Base-by-base conservation (phyloP, 2,888 invertebrate species). In the Unio pictorum region DNA sequence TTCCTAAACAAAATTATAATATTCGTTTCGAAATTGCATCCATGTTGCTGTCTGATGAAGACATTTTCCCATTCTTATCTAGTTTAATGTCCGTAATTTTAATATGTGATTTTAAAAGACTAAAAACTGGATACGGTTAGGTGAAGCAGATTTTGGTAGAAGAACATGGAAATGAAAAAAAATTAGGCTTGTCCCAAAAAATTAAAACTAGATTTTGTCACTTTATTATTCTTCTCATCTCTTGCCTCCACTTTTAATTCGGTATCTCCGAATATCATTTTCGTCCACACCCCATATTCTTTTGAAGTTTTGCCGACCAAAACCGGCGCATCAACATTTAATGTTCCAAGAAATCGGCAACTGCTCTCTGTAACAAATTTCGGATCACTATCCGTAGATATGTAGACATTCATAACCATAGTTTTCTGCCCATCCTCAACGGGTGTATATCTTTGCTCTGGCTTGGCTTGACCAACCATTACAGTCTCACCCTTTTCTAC, bases 401-500 rank as follows among this genome's bases (percentile, higher is more conserved):
- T 62, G 64, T 66, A 77, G 5, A 77, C 68, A 7, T 59, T 59
- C 34, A 77, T 61, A 11, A 17, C 30, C 61, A 79, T 54, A 2
- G 59, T 18, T 26, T 58, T 71, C 56, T 78, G 76, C 17, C 68
- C 61, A 1, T 23, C 55, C 8, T 59, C 61, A 17, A 63, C 45
- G 3, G 74, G 72, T 4, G 20, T 58, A 55, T 69, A 75, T 1
- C 30, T 64, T 55, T 75, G 28, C 59, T 71, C 68, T 30, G 57
- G 55, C 59, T 71, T 73, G 5, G 66, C 67, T 26, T 72, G 68
- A 17, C 73, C 76, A 30, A 74, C 58, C 34, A 67, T 63, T 11
- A 79, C 62, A 17, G 56, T 66, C 17, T 74, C 64, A 11, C 76
- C 76, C 20, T 54, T 26, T 20, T 62, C 61, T 1, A 75, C 76